Percentiles rank a stretch among this genome's conserved stretches.
Conservation (phyloP, 2,797 vertebrate species). For the Pteropus rufus region DNA sequence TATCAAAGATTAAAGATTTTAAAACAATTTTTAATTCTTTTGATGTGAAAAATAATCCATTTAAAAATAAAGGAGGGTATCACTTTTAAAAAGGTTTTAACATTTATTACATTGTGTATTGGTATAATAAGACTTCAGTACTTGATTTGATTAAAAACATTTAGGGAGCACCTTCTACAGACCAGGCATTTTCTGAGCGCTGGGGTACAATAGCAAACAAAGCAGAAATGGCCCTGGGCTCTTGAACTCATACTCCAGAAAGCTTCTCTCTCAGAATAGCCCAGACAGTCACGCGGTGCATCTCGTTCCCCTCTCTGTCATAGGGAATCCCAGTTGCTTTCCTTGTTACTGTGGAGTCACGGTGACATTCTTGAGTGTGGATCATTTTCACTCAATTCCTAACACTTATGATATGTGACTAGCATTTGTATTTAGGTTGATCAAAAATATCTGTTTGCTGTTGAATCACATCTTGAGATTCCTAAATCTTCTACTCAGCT, state of each 20-base stretch:
- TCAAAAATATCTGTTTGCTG: background rate
- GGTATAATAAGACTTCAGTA: background rate
- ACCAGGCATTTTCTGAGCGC: background rate
- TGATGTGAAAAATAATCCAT: background rate
- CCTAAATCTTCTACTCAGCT: background rate
- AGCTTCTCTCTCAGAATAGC: background rate
- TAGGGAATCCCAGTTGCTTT: background rate
- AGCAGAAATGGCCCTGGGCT: background rate
- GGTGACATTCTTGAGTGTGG: background rate
- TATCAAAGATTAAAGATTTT: background rate
- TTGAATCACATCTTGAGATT: background rate
- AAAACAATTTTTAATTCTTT: background rate
- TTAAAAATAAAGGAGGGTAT: background rate
- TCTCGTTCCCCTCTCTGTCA: background rate
- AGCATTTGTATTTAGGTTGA: background rate
- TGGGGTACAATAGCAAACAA: background rate
- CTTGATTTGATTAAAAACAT: background rate
- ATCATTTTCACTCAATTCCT: background rate
- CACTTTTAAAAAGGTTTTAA: background rate
- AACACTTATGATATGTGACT: background rate
- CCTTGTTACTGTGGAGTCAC: background rate
- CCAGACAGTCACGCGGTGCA: accelerated
- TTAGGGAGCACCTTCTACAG: background rate
- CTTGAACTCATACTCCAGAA: background rate
- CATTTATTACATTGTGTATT: background rate